Conservation (phyloP, 2,888 invertebrate species). For the Aphodius sticticus region DNA sequence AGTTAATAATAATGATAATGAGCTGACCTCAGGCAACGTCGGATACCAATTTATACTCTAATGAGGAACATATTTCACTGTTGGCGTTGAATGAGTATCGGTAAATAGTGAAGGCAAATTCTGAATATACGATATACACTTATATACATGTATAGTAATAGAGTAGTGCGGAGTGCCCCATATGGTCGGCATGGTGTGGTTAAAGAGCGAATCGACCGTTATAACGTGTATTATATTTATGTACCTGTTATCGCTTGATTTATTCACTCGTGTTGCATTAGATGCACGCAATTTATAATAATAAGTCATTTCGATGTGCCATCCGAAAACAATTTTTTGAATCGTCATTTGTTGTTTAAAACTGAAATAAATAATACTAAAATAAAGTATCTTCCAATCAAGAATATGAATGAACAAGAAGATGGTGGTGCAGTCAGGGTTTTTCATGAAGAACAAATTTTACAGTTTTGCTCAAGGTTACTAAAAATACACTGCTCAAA, state of each 20-base stretch:
- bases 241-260: slow-evolving; percentile 4
- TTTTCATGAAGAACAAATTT: no score
- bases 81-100: not conserved
- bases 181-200: not conserved
- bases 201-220: not conserved
- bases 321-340: no score
- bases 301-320: not conserved
- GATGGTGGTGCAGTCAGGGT: no score
- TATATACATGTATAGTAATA: not conserved
- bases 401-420: no score
- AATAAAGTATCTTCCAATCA: no score
- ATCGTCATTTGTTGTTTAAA: no score
- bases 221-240: not conserved
- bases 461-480: no score
- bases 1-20: not conserved
- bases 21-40: not conserved
- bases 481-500: no score
- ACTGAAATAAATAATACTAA: no score
- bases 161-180: not conserved
- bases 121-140: no score
- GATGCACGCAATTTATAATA: not conserved
- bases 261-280: not conserved
- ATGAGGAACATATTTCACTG: not conserved
- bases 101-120: not conserved
- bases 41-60: not conserved